A percentile compares a stretch with the other conserved stretches of the same genome.
These are phyloP conservation scores for Ferdinandea cuprea DNA, from an alignment of 2,888 invertebrate species.

Conservation along the genomic window DNA sequence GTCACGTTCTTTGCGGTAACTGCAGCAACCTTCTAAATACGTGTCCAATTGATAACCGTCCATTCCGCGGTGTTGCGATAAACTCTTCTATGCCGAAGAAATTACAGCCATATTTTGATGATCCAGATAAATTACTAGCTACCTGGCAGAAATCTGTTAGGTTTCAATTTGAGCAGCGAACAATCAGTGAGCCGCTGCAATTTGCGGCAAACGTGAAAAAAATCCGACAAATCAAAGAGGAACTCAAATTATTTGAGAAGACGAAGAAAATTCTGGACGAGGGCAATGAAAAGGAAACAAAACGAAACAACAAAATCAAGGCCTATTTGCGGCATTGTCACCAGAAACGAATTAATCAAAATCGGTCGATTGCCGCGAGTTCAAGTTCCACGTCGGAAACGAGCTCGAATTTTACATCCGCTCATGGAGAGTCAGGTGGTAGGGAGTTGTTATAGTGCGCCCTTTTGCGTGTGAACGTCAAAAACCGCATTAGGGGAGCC, in stretches of 20 bases:
- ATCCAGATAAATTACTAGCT: conserved; percentile 32
- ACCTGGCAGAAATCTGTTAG: conserved; percentile 49
- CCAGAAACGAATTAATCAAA: neutral
- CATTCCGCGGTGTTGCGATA: conserved; percentile 35
- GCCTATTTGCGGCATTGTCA: conserved; percentile 25
- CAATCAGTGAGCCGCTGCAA: conserved; percentile 1
- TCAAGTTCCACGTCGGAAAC: neutral
- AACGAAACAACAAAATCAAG: conserved; percentile 52
- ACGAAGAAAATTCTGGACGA: neutral
- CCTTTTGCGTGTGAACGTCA: neutral
- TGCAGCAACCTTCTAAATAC: conserved; percentile 36
- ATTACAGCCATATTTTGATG: conserved; percentile 25
- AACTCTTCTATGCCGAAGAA: conserved; percentile 44
- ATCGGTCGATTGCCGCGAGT: neutral
- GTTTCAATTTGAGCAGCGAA: conserved; percentile 54
- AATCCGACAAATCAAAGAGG: conserved; percentile 24
- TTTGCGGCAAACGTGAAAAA: neutral
- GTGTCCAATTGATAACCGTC: conserved; percentile 52
- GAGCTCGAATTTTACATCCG: conserved; percentile 36
- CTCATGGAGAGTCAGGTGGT: conserved; percentile 63
- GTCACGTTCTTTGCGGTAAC: conserved; percentile 45
- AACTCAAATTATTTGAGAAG: conserved; percentile 32
- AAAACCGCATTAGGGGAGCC: neutral
- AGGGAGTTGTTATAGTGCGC: conserved; percentile 17
- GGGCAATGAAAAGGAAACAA: conserved; percentile 13